These are phyloP conservation scores for Hyperoplus immaculatus DNA, from an alignment of 2,797 vertebrate species.

Conservation along the genomic window DNA sequence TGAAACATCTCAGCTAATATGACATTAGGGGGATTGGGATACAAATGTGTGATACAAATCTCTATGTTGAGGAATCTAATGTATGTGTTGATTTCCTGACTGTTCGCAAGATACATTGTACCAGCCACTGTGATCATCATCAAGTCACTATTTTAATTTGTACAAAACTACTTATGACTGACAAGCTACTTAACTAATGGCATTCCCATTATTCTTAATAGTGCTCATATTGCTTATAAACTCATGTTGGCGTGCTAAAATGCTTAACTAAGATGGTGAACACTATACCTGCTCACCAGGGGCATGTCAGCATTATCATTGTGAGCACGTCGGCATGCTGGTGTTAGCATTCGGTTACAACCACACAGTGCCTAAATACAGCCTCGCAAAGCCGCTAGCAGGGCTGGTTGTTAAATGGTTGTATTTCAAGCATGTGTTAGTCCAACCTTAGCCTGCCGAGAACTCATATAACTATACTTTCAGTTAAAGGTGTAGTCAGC, in stretches of 20 bases:
- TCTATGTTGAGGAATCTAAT: not conserved
- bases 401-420: not conserved
- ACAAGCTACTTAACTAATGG: not conserved
- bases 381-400: too few relatives aligned
- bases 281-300: too few relatives aligned
- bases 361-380: not conserved
- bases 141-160: not conserved
- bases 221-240: too few relatives aligned
- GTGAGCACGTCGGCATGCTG: not conserved
- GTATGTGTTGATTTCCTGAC: not conserved
- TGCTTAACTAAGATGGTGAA: not conserved
- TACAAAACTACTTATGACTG: not conserved
- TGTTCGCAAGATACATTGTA: too few relatives aligned
- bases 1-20: not conserved
- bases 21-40: not conserved
- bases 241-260: not conserved
- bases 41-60: not conserved
- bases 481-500: too few relatives aligned
- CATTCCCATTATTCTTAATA: not conserved
- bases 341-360: not conserved
- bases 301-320: not conserved
- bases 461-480: not conserved
- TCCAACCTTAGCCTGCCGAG: not conserved
- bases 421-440: not conserved
- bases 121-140: not conserved